A percentile compares a stretch with the other conserved stretches of the same genome.
phyloP scores from a whole-genome alignment of 2,113 vertebrate genomes.

The Cryptoleucopteryx plumbea region DNA sequence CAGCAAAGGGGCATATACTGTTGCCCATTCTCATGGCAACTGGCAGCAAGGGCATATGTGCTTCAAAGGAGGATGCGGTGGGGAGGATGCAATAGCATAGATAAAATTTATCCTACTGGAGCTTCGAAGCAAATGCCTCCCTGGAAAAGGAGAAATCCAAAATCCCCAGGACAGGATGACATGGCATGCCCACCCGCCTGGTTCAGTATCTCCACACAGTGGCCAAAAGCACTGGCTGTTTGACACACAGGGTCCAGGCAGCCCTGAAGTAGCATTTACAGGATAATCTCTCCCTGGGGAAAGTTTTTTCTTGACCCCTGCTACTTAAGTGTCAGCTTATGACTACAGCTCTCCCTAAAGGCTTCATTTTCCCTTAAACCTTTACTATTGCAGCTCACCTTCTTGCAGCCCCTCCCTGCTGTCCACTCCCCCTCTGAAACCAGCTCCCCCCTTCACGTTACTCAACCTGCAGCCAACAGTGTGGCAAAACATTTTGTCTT shows the following conservation, averaged over 20 bases:
- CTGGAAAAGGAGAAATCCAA: background rate
- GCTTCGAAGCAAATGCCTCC: background rate
- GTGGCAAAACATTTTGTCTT: background rate
- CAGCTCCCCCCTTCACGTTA: background rate
- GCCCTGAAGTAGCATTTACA: background rate
- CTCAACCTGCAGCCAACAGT: background rate
- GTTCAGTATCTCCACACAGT: background rate
- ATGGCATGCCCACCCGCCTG: fast-evolving
- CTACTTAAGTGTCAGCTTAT: background rate
- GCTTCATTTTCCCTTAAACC: background rate
- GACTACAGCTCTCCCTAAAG: background rate
- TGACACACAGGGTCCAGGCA: background rate
- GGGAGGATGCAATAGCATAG: fast-evolving
- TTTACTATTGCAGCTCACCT: background rate
- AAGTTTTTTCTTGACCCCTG: background rate
- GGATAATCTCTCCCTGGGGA: background rate
- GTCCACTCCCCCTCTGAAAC: background rate
- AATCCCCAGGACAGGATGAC: background rate
- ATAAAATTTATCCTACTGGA: background rate
- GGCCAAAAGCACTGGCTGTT: background rate
- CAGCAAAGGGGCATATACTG: too few species aligned
- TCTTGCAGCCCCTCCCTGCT: background rate
- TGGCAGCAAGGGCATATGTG: fast-evolving
- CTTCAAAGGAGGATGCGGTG: background rate
- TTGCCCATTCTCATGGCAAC: background rate